Evolutionary conservation across 2,888 invertebrate genomes (phyloP), one percentile per base, ranked within the genome.

Genomic region (Phrixothrix hirtus): DNA sequence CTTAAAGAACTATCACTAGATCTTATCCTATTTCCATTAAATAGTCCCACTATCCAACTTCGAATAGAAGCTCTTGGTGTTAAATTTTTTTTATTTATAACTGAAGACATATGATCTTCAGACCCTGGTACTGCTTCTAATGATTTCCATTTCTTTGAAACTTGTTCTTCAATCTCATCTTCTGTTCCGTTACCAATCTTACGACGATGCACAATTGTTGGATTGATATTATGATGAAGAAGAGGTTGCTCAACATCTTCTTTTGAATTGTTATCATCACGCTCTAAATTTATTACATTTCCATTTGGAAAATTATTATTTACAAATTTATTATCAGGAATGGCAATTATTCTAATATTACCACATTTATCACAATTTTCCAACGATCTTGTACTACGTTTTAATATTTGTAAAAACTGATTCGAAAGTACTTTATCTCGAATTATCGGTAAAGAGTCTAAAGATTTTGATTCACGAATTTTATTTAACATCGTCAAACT

Each of bases 61-160:
- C 85, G 83, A 55, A 91, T 80, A 15, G 87, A 84, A 65, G 85
- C 82, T 50, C 85, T 81, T 26, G 79, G 75, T 26, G 79, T 74
- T 42, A 83, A 79, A 69, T 84, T 81, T 71, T 87, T 87, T 61
- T 77, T 78, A 27, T 81, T 78, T 25, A 73, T 68, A 44, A 72
- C 72, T 42, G 69, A 57, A 10, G 65, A 68, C 21, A 68, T 62
- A 49, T 69, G 70, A 42, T 67, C 68, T 42, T 60, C 59, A 52
- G 66, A 60, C 25, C 70, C 72, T 17, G 78, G 75, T 35, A 90
- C 81, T 59, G 85, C 83, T 75, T 92, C 91, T 41, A 90, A 78
- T 35, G 91, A 91, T 64, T 85, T 85, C 86, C 91, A 92, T 67
- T 88, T 83, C 75, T 89, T 89, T 61, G 82, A 67, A 43, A 72